Percentiles rank a stretch among this genome's conserved stretches.
These are phyloP conservation scores for Cheilosia variabilis DNA, from an alignment of 2,888 invertebrate species.

Conservation along the genomic window DNA sequence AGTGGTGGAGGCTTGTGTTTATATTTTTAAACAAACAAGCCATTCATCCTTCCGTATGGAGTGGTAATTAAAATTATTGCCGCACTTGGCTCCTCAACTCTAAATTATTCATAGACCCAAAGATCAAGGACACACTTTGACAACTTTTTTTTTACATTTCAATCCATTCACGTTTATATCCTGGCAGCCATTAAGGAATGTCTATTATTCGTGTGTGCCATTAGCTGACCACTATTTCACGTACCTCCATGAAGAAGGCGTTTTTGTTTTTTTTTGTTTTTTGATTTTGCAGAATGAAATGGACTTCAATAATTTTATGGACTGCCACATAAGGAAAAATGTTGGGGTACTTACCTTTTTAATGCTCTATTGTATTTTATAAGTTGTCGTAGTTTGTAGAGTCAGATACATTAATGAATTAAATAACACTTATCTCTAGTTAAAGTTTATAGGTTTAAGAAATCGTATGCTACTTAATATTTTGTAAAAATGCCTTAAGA, in stretches of 20 bases:
- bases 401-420: not conserved
- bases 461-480: not conserved
- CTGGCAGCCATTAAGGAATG: slow-evolving; percentile 67
- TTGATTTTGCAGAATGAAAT: slow-evolving; percentile 44
- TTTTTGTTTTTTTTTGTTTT: slow-evolving; percentile 50
- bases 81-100: slow-evolving; percentile 55
- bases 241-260: slow-evolving; percentile 21
- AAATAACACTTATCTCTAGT: slow-evolving; percentile 14
- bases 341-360: slow-evolving; percentile 60
- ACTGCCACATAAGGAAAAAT: slow-evolving; percentile 22
- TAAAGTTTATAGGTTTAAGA: slow-evolving; percentile 1
- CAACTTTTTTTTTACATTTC: slow-evolving; percentile 9
- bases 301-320: not conserved
- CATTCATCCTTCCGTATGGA: slow-evolving; percentile 61
- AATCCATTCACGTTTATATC: slow-evolving; percentile 48
- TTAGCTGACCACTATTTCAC: slow-evolving; percentile 64
- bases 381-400: slow-evolving; percentile 2
- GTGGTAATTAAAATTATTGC: slow-evolving; percentile 74
- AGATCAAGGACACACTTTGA: slow-evolving; percentile 68
- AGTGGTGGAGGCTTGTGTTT: slow-evolving; percentile 62
- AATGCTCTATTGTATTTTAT: slow-evolving; percentile 4
- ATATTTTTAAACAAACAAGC: slow-evolving; percentile 62
- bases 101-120: slow-evolving; percentile 56
- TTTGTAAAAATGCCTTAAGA: slow-evolving; percentile 30
- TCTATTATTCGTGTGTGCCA: slow-evolving; percentile 45